Percentiles rank a stretch among this genome's conserved stretches.
phyloP scores from a whole-genome alignment of 2,113 vertebrate genomes.

The Petaurus breviceps region DNA sequence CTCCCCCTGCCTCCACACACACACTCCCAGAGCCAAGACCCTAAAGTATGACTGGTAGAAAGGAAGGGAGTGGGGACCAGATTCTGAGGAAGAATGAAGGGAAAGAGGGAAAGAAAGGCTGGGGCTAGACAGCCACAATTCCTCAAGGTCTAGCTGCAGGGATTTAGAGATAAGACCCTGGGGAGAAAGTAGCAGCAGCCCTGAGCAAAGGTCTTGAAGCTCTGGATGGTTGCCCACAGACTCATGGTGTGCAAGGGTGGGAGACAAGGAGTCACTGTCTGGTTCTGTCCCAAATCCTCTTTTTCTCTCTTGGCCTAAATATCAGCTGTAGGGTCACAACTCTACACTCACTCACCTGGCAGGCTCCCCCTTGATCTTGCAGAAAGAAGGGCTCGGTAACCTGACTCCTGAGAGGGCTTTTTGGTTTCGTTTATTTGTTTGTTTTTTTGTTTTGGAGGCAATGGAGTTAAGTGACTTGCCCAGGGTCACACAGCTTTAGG shows the following conservation, averaged over 20 bases:
- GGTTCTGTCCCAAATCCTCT: not conserved
- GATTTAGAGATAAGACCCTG: constrained; percentile 2
- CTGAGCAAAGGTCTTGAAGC: not conserved
- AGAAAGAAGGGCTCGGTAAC: not conserved
- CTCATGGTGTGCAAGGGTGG: constrained; percentile 10
- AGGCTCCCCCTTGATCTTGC: not conserved
- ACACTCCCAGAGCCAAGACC: not conserved
- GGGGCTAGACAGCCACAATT: not conserved
- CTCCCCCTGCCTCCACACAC: not conserved
- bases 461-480: no score
- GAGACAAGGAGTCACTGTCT: not conserved
- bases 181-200: not conserved
- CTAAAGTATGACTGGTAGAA: not conserved
- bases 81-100: not conserved
- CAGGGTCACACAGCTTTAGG: no score
- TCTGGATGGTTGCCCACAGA: constrained; percentile 2
- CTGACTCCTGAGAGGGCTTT: not conserved
- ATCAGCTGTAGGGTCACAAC: not conserved
- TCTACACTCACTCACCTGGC: not conserved
- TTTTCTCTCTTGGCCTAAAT: constrained; percentile 30
- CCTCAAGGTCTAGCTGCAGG: not conserved
- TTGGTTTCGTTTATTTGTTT: no score
- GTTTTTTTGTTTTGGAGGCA: no score
- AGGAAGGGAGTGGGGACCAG: not conserved
- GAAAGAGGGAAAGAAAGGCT: not conserved